Base-by-base conservation (phyloP, 53 echinoderm and acorn worm species). In the Astropecten irregularis region DNA sequence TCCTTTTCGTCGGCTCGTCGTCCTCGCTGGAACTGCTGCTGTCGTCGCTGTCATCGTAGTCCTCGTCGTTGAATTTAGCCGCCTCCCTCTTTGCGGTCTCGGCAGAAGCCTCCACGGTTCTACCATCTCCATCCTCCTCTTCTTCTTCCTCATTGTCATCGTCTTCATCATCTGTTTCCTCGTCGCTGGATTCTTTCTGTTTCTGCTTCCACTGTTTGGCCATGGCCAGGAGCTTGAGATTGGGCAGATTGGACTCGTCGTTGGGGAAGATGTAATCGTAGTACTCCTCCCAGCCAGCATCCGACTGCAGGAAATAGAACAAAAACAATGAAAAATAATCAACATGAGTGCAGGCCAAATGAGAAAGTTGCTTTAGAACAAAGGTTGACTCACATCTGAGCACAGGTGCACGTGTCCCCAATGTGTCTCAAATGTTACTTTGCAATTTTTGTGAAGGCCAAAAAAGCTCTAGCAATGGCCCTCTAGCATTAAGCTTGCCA, bases 261-360 rank as follows among this genome's bases (percentile, higher is more conserved):
- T 94, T 88, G 30, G 94, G 99, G 87, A 99, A 99, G 83, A 99
- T 99, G 86, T 94, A 99, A 63, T 99, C 99, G 57, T 90, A 99
- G 52, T 99, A 99, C 65, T 99, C 99, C 74, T 99, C 99, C 99
- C 99, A 99, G 22, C 99, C 99, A 63, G 94, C 95, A 84, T 95
- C 94, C 25, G 95, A 92, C 99, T 99, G 90, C 23, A 55, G 47
- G 27, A 20, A 60, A 67, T 57, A 73, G n/a, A 29, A 59, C 37
- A 66, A 21, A 60, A 8, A 18, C 8, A 76, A 14, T 34, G 14
- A 21, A 18, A 34, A 56, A 33, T 23, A 20, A 76, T 54, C 0
- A 0, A n/a, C 3, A 15, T 8, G 4, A 13, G 33, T 9, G 16
- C 14, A 65, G 39, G 35, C 31, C 27, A n/a, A n/a, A n/a, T n/a